Base-by-base conservation (phyloP, 92 coral and sea anemone genomes). In the Phymanthus crucifer region DNA sequence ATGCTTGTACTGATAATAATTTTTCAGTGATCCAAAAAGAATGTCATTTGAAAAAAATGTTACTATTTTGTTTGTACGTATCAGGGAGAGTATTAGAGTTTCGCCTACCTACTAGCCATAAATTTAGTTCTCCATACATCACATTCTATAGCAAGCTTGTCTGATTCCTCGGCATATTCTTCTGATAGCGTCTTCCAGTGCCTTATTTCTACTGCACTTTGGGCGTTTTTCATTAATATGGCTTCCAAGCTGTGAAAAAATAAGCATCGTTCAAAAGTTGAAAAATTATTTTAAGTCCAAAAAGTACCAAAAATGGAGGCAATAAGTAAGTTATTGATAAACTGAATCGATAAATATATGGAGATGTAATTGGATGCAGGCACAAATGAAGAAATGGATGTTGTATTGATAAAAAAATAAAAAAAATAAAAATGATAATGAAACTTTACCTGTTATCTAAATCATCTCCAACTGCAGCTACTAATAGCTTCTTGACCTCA, bases 61-160 rank as follows among this genome's bases (percentile, higher is more conserved):
- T n/a, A n/a, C n/a, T n/a, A n/a, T n/a, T n/a, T n/a, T n/a, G n/a
- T n/a, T n/a, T n/a, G n/a, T n/a, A n/a, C n/a, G n/a, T n/a, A n/a
- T 24, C 46, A 33, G 23, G 18, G 14, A n/a, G 7, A 32, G 23
- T 16, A 32, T 35, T 0, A 18, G 23, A 26, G 48, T 38, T 38
- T 6, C 35, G n/a, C 67, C 18, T 72, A 95, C 99, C 99, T 95
- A 89, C 99, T 95, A 40, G 99, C 99, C 87, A 96, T 81, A 72
- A 96, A 96, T 77, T 96, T 96, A 70, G 98, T 93, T 73, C 99
- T 91, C 99, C 99, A 96, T 13, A 96, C 99, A 81, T 96, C 99
- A 87, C 99, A 96, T 83, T 96, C 99, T 61, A 96, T 96, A 35
- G 93, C 97, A 26, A 96, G 85, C 75, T 94, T 89, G 77, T 90